A percentile compares a stretch with the other conserved stretches of the same genome.
These are phyloP conservation scores for Opisthograptis luteolata DNA, from an alignment of 2,888 invertebrate species.

Conservation along the genomic window DNA sequence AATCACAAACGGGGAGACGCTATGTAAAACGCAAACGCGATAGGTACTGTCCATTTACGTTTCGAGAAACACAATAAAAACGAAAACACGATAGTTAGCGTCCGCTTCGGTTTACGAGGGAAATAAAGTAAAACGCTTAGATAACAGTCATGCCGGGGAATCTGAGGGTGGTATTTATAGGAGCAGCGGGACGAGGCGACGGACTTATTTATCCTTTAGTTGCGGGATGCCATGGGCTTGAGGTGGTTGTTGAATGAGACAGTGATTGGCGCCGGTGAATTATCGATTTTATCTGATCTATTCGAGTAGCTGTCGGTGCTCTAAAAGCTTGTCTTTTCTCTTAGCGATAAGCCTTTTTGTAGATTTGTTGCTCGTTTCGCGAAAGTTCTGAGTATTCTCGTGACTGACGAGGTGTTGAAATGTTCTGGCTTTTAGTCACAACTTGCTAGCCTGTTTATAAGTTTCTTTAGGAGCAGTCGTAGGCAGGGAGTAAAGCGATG, in stretches of 20 bases:
- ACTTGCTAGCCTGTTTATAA: too few relatives aligned
- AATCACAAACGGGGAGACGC: constrained; percentile 15
- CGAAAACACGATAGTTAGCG: constrained; percentile 15
- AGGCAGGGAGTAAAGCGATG: too few relatives aligned
- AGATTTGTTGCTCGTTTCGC: too few relatives aligned
- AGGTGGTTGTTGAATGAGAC: constrained; percentile 18
- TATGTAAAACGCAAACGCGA: constrained; percentile 5
- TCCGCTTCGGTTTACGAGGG: constrained; percentile 21
- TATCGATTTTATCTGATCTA: constrained; percentile 4
- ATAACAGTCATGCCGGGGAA: constrained; percentile 52
- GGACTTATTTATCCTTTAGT: constrained; percentile 13
- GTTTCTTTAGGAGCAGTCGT: too few relatives aligned
- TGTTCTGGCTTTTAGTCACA: too few relatives aligned
- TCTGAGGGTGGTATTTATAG: constrained; percentile 63
- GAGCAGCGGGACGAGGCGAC: constrained; percentile 3
- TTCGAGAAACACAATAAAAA: constrained; percentile 25
- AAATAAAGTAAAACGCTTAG: constrained; percentile 31
- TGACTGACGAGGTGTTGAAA: too few relatives aligned
- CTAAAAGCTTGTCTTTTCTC: not conserved
- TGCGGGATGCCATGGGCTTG: constrained; percentile 8
- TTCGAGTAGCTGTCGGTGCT: not conserved
- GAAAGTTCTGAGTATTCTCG: too few relatives aligned
- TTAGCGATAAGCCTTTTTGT: not conserved
- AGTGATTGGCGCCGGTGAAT: constrained; percentile 17
- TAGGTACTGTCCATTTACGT: constrained; percentile 6